Base-by-base conservation (phyloP, 2,113 vertebrate genomes). In the Cynoglossus semilaevis region DNA sequence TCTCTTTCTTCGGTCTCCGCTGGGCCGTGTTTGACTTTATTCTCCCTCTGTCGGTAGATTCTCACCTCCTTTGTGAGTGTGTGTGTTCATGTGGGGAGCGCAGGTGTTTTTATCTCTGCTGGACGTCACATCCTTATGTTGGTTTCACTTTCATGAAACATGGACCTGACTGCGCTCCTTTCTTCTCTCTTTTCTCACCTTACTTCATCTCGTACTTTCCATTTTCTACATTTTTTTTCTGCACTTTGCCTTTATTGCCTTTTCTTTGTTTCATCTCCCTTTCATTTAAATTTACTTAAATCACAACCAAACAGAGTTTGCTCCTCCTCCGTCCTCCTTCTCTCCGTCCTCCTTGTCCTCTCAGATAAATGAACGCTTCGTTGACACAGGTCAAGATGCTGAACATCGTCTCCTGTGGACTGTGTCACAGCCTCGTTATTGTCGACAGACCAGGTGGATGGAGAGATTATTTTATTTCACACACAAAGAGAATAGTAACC, bases 381-480 rank as follows among this genome's bases (percentile, higher is more conserved):
- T 58, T 70, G 79, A 78, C 52, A 59, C 57, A 73, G 58, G 58
- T 66, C 63, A 67, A 65, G 54, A 67, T 63, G 10, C 48, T 11
- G 48, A n/a, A 42, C 52, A 36, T 75, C 58, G 62, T 65, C 37
- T 57, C 44, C 56, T 50, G 63, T 54, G 47, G 62, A 70, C 56
- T 41, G 41, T 56, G 51, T 44, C 38, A 38, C 54, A 67, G 40
- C 40, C 60, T 72, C 44, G 70, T 66, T 77, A 70, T 61, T 62
- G 57, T 59, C 55, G 41, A 54, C 44, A 38, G 49, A 42, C 44
- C 40, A 9, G 12, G 18, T 48, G 49, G 55, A 63, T 47, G 16
- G 55, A 59, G 47, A 47, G 15, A 58, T 65, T 52, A 68, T 65
- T 56, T 49, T 6, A 44, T 70, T 65, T 63, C 49, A 44, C 34